Percentiles rank a stretch among this genome's conserved stretches.
phyloP scores from a whole-genome alignment of 2,113 vertebrate species.

The Ascaphus truei region DNA sequence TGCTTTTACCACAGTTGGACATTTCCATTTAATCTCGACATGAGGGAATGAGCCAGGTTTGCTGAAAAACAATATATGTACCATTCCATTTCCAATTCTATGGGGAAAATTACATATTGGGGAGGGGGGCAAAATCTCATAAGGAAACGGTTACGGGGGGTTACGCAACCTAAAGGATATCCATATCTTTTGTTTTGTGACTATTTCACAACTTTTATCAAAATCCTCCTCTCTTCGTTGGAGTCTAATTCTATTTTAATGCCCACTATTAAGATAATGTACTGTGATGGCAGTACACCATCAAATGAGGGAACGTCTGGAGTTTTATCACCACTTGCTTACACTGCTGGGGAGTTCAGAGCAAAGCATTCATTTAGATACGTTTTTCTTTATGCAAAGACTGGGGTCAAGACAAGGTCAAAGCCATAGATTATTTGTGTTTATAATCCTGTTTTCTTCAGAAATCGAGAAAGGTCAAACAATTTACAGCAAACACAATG shows the following conservation, averaged over 20 bases:
- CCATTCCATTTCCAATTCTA: constrained; percentile 55
- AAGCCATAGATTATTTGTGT: constrained; percentile 75
- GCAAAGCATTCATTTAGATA: constrained; percentile 74
- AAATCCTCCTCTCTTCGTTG: constrained; percentile 59
- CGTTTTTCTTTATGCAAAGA: constrained; percentile 76
- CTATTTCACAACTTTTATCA: constrained; percentile 52
- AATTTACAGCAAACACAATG: constrained; percentile 60
- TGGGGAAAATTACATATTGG: constrained; percentile 25
- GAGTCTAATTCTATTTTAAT: constrained; percentile 71
- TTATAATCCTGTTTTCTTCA: constrained; percentile 65
- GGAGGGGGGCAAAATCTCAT: background rate
- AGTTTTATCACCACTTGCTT: constrained; percentile 87
- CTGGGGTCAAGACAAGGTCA: constrained; percentile 83
- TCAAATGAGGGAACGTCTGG: constrained; percentile 93
- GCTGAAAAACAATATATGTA: constrained; percentile 76
- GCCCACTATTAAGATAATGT: constrained; percentile 78
- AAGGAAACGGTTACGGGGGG: background rate
- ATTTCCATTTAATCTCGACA: constrained; percentile 92
- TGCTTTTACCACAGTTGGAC: constrained; percentile 82
- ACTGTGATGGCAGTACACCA: constrained; percentile 82
- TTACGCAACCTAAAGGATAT: constrained; percentile 23
- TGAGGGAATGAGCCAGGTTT: constrained; percentile 77
- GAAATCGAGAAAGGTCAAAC: constrained; percentile 46
- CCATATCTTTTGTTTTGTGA: constrained; percentile 51
- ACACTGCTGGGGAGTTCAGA: constrained; percentile 78